Conservation (phyloP, 2,888 invertebrate genomes). For the Beris chalybata region DNA sequence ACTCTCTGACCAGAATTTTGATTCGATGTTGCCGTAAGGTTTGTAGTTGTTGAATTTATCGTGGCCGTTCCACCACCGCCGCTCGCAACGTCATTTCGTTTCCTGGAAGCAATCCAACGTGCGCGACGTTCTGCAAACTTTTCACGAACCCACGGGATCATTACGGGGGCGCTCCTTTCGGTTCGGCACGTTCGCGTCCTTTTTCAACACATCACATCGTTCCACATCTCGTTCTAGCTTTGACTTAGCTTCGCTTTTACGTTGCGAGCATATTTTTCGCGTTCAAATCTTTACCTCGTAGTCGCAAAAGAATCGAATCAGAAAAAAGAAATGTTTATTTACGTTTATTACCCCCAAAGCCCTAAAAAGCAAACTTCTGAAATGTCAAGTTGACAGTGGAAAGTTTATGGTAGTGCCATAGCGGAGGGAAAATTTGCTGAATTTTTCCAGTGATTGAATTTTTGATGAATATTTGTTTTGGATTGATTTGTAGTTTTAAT, state of each 20-base stretch:
- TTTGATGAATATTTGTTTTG: background rate
- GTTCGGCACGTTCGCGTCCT: background rate
- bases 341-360: no score
- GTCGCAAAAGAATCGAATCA: no score
- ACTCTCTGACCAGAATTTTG: slow-evolving; percentile 32
- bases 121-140: slow-evolving; percentile 55
- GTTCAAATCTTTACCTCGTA: no score
- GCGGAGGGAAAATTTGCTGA: background rate
- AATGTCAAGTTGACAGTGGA: no score
- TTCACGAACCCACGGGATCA: slow-evolving; percentile 57
- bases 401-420: background rate
- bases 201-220: background rate
- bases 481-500: no score
- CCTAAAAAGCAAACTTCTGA: no score
- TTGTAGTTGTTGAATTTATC: slow-evolving; percentile 21
- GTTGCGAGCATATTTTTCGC: background rate
- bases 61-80: slow-evolving; percentile 26
- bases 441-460: background rate
- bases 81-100: slow-evolving; percentile 41
- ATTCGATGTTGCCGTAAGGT: slow-evolving; percentile 13
- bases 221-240: background rate
- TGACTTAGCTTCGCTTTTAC: slow-evolving; percentile 15
- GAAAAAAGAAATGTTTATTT: no score
- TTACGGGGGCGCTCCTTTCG: slow-evolving; percentile 34
- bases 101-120: slow-evolving; percentile 51